These are phyloP conservation scores for Sinocyclocheilus grahami DNA, from an alignment of 2,113 vertebrate species.

Conservation along the genomic window DNA sequence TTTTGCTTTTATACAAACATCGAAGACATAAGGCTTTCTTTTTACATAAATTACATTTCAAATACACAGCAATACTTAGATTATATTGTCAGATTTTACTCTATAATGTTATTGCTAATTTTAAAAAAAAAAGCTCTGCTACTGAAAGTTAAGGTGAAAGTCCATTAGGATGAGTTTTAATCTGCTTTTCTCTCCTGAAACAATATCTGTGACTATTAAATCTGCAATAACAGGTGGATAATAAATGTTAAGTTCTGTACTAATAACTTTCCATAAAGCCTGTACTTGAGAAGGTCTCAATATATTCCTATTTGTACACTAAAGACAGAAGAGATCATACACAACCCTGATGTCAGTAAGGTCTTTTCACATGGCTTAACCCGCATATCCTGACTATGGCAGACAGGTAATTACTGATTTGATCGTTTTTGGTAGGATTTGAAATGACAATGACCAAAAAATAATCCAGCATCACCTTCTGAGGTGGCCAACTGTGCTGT, in stretches of 20 bases:
- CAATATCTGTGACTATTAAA: neutral
- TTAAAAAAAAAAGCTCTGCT: constrained; percentile 48
- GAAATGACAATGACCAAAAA: neutral
- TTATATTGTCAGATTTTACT: constrained; percentile 39
- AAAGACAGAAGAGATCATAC: constrained; percentile 8
- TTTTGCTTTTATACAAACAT: constrained; percentile 52
- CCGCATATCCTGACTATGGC: constrained; percentile 17
- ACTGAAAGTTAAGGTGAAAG: constrained; percentile 3
- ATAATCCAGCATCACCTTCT: constrained; percentile 6
- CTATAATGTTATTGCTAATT: constrained; percentile 49
- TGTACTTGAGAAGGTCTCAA: neutral
- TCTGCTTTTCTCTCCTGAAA: neutral
- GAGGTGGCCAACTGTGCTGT: neutral
- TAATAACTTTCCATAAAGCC: neutral
- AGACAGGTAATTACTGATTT: neutral
- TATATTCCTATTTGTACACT: neutral
- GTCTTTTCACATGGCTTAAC: constrained; percentile 33
- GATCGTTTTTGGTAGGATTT: constrained; percentile 4
- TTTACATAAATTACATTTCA: constrained; percentile 62
- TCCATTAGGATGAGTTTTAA: constrained; percentile 18
- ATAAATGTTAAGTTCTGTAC: neutral
- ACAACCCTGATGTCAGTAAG: constrained; percentile 19
- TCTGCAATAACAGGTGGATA: neutral
- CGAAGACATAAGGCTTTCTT: constrained; percentile 41
- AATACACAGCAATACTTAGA: constrained; percentile 42